Conservation (phyloP, 2,113 vertebrate species). For the Mungos mungo region DNA sequence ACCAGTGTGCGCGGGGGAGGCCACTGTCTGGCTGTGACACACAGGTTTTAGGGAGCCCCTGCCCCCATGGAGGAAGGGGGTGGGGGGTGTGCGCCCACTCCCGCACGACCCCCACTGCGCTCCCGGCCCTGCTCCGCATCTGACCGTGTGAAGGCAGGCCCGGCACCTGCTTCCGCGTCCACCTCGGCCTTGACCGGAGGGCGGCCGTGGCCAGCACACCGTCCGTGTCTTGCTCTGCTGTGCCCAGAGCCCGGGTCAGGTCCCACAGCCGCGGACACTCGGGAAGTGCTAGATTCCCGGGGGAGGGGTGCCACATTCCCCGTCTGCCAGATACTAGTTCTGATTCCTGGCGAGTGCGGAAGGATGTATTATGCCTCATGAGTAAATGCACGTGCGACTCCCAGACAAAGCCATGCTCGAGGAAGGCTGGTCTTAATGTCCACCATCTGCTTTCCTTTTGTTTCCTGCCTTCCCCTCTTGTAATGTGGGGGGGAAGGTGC, state of each 20-base stretch:
- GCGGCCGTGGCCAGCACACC: accelerated
- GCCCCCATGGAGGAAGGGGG: accelerated
- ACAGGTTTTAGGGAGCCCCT: too few species aligned
- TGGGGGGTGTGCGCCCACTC: too few species aligned
- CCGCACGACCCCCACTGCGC: accelerated
- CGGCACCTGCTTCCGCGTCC: not conserved
- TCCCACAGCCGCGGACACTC: accelerated
- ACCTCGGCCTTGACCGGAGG: accelerated
- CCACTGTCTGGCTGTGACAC: not conserved
- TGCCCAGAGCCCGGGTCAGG: not conserved
- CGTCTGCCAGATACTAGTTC: not conserved
- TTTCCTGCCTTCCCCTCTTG: too few species aligned
- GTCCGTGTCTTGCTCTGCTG: accelerated
- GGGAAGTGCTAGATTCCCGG: not conserved
- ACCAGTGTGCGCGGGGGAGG: not conserved
- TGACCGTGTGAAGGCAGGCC: not conserved
- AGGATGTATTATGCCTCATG: accelerated
- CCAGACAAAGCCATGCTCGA: not conserved
- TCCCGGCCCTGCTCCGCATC: accelerated
- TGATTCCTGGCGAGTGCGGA: accelerated
- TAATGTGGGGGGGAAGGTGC: not conserved
- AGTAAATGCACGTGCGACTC: accelerated
- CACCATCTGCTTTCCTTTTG: not conserved
- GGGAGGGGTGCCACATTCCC: accelerated
- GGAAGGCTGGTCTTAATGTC: not conserved